Evolutionary conservation across 92 coral and sea anemone genomes (phyloP).

Genomic region (Ricordea florida): DNA sequence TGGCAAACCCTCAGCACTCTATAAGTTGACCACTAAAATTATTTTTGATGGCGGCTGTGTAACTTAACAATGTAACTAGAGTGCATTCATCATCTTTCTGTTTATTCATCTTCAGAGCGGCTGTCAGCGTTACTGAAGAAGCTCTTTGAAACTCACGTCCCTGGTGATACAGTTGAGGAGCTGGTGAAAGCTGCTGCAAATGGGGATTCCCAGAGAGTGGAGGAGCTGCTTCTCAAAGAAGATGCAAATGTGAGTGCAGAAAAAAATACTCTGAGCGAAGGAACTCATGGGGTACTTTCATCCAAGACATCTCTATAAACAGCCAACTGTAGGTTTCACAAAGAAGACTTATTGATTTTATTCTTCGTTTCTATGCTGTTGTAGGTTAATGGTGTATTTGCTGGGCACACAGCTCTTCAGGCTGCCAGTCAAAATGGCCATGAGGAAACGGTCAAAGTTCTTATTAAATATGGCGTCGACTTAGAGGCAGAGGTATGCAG

Average conservation of each 20-base stretch:
- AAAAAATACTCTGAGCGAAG: too few relatives aligned
- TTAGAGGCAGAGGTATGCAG: constrained; percentile 87
- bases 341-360: background rate
- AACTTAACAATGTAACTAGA: too few relatives aligned
- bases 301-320: background rate
- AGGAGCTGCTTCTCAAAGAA: constrained; percentile 76
- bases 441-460: constrained; percentile 82
- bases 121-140: constrained; percentile 93
- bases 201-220: constrained; percentile 83
- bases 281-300: too few relatives aligned
- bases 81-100: too few relatives aligned
- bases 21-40: too few relatives aligned
- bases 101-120: constrained; percentile 61
- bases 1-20: too few relatives aligned
- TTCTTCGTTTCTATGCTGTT: background rate
- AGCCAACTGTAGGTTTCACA: background rate
- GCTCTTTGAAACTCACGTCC: constrained; percentile 93
- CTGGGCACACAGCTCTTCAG: constrained; percentile 98
- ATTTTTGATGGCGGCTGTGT: background rate
- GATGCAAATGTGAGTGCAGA: constrained; percentile 88
- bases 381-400: constrained; percentile 94
- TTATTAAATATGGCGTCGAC: constrained; percentile 75
- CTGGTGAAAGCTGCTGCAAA: constrained; percentile 98
- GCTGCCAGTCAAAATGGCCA: constrained; percentile 99
- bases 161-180: constrained; percentile 96